phyloP scores from a whole-genome alignment of 2,888 invertebrate genomes.

The Allophyes oxyacanthae region DNA sequence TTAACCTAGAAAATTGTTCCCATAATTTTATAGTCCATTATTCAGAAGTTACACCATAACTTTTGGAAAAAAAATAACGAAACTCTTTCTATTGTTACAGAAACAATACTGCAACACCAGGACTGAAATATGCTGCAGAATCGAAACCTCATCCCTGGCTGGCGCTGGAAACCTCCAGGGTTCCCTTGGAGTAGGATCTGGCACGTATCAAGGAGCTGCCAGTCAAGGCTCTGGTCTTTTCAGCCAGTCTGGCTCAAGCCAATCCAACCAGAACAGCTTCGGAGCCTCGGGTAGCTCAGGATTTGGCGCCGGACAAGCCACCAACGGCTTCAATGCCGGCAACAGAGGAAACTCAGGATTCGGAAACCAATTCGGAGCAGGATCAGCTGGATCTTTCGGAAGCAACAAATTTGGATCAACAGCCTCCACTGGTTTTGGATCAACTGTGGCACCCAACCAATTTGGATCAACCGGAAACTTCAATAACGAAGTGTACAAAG shows the following conservation, averaged over 20 bases:
- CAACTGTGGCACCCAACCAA: slow-evolving; percentile 62
- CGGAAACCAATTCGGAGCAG: slow-evolving; percentile 42
- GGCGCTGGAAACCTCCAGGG: slow-evolving; percentile 70
- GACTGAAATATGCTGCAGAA: slow-evolving; percentile 85
- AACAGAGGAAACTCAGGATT: slow-evolving; percentile 35
- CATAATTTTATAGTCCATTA: too few species aligned
- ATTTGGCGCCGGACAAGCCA: slow-evolving; percentile 27
- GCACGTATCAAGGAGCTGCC: slow-evolving; percentile 67
- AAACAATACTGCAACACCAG: slow-evolving; percentile 84
- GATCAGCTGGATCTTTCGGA: slow-evolving; percentile 18
- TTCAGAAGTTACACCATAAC: too few species aligned
- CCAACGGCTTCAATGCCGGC: slow-evolving; percentile 28
- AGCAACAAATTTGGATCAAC: slow-evolving; percentile 46
- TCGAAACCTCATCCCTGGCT: slow-evolving; percentile 70
- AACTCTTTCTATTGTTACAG: slow-evolving; percentile 72
- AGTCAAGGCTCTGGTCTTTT: slow-evolving; percentile 69
- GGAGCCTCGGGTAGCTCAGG: slow-evolving; percentile 29
- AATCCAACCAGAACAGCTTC: slow-evolving; percentile 41
- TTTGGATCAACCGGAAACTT: slow-evolving; percentile 59
- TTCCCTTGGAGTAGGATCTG: slow-evolving; percentile 71
- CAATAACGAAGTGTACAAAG: slow-evolving; percentile 71
- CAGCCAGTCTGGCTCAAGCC: slow-evolving; percentile 53
- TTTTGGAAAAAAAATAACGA: slow-evolving; percentile 8
- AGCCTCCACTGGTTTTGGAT: slow-evolving; percentile 43
- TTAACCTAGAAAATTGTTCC: too few species aligned